Percentiles rank a stretch among this genome's conserved stretches.
Conservation (phyloP, 2,888 invertebrate genomes). For the Willowsia nigromaculata region DNA sequence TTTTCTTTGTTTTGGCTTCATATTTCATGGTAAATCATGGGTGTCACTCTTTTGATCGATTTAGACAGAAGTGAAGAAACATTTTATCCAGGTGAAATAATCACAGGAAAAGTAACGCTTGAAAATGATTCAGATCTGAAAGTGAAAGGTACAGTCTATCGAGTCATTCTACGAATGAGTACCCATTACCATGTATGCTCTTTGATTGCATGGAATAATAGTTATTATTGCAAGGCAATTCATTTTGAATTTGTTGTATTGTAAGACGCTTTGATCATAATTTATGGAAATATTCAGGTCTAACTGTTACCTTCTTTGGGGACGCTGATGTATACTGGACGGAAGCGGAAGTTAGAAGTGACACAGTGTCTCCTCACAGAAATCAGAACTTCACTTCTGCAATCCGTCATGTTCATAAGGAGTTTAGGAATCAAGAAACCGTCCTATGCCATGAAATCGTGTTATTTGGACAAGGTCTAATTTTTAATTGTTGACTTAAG, state of each 20-base stretch:
- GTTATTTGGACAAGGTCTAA: constrained; percentile 53
- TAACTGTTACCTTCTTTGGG: constrained; percentile 47
- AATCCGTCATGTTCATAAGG: constrained; percentile 40
- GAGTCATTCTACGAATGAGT: not conserved
- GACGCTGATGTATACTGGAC: constrained; percentile 51
- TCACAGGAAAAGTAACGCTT: constrained; percentile 35
- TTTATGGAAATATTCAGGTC: too few species aligned
- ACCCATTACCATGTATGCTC: too few species aligned
- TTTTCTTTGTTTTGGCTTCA: too few species aligned
- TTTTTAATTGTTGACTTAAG: too few species aligned
- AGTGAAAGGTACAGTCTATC: constrained; percentile 24
- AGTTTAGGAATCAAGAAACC: constrained; percentile 52
- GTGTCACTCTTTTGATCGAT: not conserved
- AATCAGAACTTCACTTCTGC: not conserved
- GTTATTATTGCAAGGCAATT: not conserved
- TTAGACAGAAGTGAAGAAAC: not conserved
- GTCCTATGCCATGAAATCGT: constrained; percentile 45
- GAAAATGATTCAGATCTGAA: constrained; percentile 24
- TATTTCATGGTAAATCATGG: too few species aligned
- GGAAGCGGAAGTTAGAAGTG: not conserved
- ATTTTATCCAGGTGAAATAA: constrained; percentile 49
- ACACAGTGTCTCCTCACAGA: not conserved
- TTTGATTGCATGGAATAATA: too few species aligned
- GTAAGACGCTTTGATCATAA: too few species aligned
- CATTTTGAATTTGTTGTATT: too few species aligned